Evolutionary conservation across 2,113 vertebrate genomes (phyloP).

Genomic region (Alectura lathami): DNA sequence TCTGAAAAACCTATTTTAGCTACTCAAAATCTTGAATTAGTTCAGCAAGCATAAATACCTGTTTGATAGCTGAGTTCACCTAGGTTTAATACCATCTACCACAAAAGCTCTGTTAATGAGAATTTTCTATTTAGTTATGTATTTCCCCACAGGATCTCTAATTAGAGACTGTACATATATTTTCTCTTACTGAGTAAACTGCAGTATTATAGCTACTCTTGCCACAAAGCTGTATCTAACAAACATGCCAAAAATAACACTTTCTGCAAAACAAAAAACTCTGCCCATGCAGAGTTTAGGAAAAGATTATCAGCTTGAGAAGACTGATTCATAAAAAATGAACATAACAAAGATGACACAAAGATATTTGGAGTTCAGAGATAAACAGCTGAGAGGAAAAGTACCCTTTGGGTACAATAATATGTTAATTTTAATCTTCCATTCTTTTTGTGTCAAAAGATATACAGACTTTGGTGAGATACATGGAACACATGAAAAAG

Average conservation of each 20-base stretch:
- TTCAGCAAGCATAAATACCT: not conserved
- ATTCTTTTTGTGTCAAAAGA: not conserved
- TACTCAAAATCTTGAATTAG: not conserved
- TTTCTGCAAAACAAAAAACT: not conserved
- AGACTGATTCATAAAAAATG: not conserved
- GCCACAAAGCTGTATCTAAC: not conserved
- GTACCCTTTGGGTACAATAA: not conserved
- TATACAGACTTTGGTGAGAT: not conserved
- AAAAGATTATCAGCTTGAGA: not conserved
- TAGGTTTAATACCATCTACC: not conserved
- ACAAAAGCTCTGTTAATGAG: not conserved
- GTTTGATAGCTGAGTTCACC: not conserved
- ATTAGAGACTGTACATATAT: not conserved
- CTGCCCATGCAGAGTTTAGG: not conserved
- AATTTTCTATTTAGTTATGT: not conserved
- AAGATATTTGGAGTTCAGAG: not conserved
- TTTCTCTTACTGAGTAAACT: not conserved
- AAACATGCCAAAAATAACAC: not conserved
- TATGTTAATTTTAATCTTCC: not conserved
- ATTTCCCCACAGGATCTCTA: not conserved
- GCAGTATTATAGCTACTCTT: not conserved
- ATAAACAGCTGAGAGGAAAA: not conserved
- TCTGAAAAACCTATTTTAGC: not conserved
- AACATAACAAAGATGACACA: fast-evolving
- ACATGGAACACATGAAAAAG: not conserved